Percentiles rank a stretch among this genome's conserved stretches.
Evolutionary conservation across 2,797 vertebrate species (phyloP).

Genomic region (Podarcis siculus): DNA sequence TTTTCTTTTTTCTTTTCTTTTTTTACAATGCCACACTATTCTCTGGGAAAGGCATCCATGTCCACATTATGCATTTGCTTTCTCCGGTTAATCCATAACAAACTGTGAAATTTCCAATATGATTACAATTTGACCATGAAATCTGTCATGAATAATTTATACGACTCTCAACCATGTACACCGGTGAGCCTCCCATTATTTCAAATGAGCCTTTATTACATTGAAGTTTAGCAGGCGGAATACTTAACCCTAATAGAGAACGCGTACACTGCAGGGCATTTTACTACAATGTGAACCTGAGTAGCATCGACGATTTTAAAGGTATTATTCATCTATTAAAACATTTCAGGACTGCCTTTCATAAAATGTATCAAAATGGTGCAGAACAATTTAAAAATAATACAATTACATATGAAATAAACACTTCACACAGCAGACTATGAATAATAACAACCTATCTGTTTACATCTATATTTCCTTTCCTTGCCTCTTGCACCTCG

Average conservation of each 20-base stretch:
- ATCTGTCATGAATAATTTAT: slow-evolving; percentile 41
- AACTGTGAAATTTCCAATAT: slow-evolving; percentile 34
- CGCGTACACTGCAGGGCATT: background rate
- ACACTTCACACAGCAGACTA: no score
- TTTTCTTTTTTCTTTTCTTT: background rate
- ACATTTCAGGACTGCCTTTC: no score
- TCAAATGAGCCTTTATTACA: background rate
- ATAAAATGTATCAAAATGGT: no score
- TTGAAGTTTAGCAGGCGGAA: slow-evolving; percentile 10
- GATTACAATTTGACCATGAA: slow-evolving; percentile 50
- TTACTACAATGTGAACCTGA: background rate
- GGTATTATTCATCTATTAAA: no score
- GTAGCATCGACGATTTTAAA: background rate
- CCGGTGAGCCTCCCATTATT: slow-evolving; percentile 35
- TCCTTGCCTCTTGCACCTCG: background rate
- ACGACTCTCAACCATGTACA: slow-evolving; percentile 16
- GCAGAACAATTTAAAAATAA: background rate
- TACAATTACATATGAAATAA: no score
- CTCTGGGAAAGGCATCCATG: background rate
- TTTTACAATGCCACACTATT: background rate
- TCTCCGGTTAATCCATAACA: slow-evolving; percentile 39
- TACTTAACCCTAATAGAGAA: background rate
- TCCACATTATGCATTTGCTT: slow-evolving; percentile 30
- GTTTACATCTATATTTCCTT: no score
- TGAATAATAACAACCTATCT: no score